These are phyloP conservation scores for Cantharis flavilabris DNA, from an alignment of 2,888 invertebrate species.

Conservation along the genomic window DNA sequence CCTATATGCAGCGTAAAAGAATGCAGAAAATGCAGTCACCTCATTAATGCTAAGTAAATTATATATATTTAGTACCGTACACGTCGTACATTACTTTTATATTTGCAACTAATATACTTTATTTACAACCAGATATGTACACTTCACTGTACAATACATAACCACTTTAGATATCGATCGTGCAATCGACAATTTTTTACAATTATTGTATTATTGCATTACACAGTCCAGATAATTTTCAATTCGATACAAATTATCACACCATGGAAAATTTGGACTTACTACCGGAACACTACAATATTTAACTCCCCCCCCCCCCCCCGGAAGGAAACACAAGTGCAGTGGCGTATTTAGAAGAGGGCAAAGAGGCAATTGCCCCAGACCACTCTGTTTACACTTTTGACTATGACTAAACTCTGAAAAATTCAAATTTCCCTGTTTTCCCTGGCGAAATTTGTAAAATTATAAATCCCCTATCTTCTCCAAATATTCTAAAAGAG, in stretches of 20 bases:
- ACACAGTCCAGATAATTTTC: background rate
- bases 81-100: background rate
- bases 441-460: too few relatives aligned
- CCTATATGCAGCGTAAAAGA: background rate
- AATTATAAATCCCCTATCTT: too few relatives aligned
- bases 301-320: too few relatives aligned
- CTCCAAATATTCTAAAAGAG: too few relatives aligned
- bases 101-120: background rate
- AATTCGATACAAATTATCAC: background rate
- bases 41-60: slow-evolving; percentile 17
- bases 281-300: background rate
- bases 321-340: too few relatives aligned
- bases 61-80: slow-evolving; percentile 9
- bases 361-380: too few relatives aligned
- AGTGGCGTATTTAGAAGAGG: too few relatives aligned
- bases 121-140: background rate
- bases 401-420: too few relatives aligned
- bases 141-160: background rate
- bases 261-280: background rate
- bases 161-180: background rate
- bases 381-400: too few relatives aligned
- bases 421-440: too few relatives aligned
- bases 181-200: background rate
- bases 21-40: slow-evolving; percentile 18
- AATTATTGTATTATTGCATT: background rate